These are phyloP conservation scores for Ellobius talpinus DNA, from an alignment of 2,113 vertebrate species.

Conservation along the genomic window DNA sequence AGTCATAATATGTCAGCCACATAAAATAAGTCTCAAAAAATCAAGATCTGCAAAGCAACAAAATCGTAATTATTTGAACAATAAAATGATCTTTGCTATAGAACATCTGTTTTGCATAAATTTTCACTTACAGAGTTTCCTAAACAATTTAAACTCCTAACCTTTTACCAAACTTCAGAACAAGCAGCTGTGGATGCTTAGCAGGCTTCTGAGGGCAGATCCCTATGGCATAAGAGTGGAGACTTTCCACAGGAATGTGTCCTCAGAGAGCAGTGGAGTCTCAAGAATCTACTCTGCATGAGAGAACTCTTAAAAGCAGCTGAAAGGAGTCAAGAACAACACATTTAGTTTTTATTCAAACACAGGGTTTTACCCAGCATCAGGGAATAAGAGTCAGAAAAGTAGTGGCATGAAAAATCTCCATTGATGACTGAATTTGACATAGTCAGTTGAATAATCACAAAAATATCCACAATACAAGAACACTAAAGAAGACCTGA, in stretches of 20 bases:
- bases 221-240: rapidly evolving
- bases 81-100: background rate
- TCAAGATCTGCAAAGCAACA: background rate
- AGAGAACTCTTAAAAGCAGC: background rate
- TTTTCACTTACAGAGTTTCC: background rate
- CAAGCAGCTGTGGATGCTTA: background rate
- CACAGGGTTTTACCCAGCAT: background rate
- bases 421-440: background rate
- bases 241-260: background rate
- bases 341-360: slow-evolving; percentile 13
- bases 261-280: background rate
- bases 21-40: slow-evolving; percentile 40
- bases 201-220: background rate
- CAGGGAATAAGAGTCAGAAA: background rate
- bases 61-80: background rate
- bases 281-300: background rate
- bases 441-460: background rate
- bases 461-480: background rate
- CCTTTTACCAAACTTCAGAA: background rate
- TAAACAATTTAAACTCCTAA: slow-evolving; percentile 32
- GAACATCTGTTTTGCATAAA: background rate
- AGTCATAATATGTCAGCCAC: background rate
- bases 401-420: background rate
- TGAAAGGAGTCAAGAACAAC: background rate
- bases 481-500: background rate